Evolutionary conservation across 2,113 vertebrate genomes (phyloP), one percentile per base, ranked within the genome.

Genomic region (Tor tambroides): DNA sequence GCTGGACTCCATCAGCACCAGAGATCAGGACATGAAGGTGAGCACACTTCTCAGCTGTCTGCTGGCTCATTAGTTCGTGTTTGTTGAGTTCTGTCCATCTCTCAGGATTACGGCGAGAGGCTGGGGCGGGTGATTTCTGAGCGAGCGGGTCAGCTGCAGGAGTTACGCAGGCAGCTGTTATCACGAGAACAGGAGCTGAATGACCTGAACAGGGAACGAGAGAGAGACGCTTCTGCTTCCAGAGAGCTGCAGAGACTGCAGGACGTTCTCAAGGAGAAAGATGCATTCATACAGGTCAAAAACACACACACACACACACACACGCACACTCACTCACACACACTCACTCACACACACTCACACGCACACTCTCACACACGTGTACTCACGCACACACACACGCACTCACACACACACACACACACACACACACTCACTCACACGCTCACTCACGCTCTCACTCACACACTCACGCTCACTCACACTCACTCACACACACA

Each of bases 21-120:
- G 96, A 92, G 97, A 98, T 88, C 96, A 96, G 92, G 96, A 96
- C 87, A 94, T 94, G 89, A 91, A 92, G 97, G 98, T 95, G 93
- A 83, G 0, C 38, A 61, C 43, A 15, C 2, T 7, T 49, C 23
- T 65, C 3, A 32, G 3, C 9, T 56, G 4, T 32, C 6, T 11
- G 2, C 0, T 81, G 49, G 63, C 69, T 46, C 7, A 9, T 46
- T n/a, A n/a, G n/a, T n/a, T n/a, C n/a, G n/a, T n/a, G n/a, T n/a
- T n/a, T n/a, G n/a, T n/a, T n/a, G n/a, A n/a, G n/a, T 61, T 41
- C 17, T 71, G 6, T 0, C 2, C 43, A 26, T 85, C 26, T 86
- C 6, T 75, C 85, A 99, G 98, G 93, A 87, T 43, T 93, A 93
- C 87, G 92, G 95, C 43, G 94, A 96, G 93, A 96, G 96, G 91